phyloP scores from a whole-genome alignment of 2,888 invertebrate species.

The Tholera decimalis region DNA sequence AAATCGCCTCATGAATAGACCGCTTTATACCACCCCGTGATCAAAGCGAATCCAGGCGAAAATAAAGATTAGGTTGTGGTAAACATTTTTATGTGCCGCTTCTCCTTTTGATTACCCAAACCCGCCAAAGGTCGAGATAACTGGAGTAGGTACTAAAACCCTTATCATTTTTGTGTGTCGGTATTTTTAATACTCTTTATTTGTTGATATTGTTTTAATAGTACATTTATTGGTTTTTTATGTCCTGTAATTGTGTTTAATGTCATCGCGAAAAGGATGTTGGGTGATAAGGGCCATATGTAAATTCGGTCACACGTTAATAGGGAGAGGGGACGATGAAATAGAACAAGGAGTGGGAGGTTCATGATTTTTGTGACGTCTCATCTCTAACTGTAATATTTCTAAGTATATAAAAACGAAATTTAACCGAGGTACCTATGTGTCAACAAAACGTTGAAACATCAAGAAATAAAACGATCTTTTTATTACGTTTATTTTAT shows the following conservation, averaged over 20 bases:
- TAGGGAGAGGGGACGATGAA: no score
- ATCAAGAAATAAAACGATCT: no score
- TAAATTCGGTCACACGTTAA: no score
- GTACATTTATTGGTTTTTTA: constrained; percentile 83
- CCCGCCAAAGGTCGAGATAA: constrained; percentile 69
- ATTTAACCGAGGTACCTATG: no score
- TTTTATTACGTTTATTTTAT: no score
- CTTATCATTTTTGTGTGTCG: constrained; percentile 69
- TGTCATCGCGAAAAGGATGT: constrained; percentile 54
- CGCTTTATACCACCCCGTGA: constrained; percentile 67
- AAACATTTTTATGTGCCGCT: constrained; percentile 80
- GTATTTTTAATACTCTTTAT: constrained; percentile 55
- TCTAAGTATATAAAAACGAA: no score
- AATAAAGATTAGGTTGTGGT: constrained; percentile 86
- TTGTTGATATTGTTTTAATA: constrained; percentile 81
- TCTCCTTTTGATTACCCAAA: constrained; percentile 73
- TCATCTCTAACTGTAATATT: no score
- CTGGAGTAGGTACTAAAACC: constrained; percentile 69
- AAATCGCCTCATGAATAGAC: constrained; percentile 61
- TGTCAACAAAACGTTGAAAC: no score
- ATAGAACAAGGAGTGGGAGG: no score
- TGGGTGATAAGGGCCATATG: constrained; percentile 4
- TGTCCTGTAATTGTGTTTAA: constrained; percentile 67
- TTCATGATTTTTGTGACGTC: no score
- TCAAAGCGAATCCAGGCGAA: constrained; percentile 86